Conservation (phyloP, 2,888 invertebrate genomes). For the Dicyrtomina minuta region DNA sequence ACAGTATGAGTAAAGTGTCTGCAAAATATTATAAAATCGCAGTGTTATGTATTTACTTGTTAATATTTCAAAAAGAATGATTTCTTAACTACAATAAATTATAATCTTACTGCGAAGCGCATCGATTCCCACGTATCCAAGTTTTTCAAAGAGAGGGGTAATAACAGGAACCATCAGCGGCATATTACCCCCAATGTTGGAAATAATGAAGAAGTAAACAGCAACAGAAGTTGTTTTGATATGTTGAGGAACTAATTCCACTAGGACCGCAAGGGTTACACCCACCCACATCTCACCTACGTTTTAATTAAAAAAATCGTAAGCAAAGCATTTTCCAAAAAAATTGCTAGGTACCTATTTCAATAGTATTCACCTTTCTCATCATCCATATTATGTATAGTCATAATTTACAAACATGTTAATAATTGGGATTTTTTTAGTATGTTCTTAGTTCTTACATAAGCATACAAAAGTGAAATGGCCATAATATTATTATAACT, state of each 20-base stretch:
- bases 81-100: neutral
- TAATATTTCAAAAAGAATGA: neutral
- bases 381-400: too few species aligned
- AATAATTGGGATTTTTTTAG: too few species aligned
- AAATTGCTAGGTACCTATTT: too few species aligned
- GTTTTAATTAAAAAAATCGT: neutral
- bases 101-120: conserved; percentile 40
- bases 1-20: conserved; percentile 45
- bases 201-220: conserved; percentile 58
- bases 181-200: conserved; percentile 58
- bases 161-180: conserved; percentile 57
- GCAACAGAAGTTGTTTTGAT: conserved; percentile 56
- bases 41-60: neutral
- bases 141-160: conserved; percentile 50
- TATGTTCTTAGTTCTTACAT: too few species aligned
- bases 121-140: conserved; percentile 34
- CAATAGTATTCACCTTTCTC: too few species aligned
- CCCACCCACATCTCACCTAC: conserved; percentile 58
- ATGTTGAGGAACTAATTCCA: conserved; percentile 57
- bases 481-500: too few species aligned
- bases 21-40: conserved; percentile 4
- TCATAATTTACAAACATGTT: too few species aligned
- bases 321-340: neutral
- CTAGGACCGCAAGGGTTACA: conserved; percentile 56
- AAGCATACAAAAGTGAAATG: too few species aligned